Evolutionary conservation across 2,797 vertebrate genomes (phyloP).

Genomic region (Novumbra hubbsi): DNA sequence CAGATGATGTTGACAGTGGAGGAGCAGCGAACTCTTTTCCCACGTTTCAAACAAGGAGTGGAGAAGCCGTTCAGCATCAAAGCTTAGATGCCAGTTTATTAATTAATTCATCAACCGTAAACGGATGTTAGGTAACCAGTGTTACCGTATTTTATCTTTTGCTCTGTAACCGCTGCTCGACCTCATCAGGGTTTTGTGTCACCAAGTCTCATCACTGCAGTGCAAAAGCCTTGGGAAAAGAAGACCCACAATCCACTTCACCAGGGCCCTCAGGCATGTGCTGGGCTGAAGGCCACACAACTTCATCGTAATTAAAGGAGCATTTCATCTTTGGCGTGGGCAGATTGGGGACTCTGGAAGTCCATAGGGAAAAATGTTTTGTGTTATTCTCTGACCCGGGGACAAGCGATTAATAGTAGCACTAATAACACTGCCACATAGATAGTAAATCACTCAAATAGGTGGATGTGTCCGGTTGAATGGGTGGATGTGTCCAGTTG

Average conservation of each 20-base stretch:
- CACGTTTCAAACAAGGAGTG: no score
- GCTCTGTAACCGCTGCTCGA: no score
- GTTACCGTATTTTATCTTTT: no score
- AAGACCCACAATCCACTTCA: constrained; percentile 15
- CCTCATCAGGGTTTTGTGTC: not conserved
- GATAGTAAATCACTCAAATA: not conserved
- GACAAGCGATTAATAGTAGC: constrained; percentile 6
- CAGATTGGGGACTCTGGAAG: constrained; percentile 41
- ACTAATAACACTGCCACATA: not conserved
- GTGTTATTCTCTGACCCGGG: not conserved
- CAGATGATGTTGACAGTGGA: not conserved
- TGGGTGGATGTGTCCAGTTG: not conserved
- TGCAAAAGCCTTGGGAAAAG: constrained; percentile 50
- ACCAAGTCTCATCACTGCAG: constrained; percentile 29
- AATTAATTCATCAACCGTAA: no score
- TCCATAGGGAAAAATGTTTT: constrained; percentile 29
- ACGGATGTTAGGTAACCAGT: no score
- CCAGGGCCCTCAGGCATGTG: not conserved
- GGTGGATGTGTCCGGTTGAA: not conserved
- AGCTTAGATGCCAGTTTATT: no score
- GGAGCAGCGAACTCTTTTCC: no score
- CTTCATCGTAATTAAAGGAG: constrained; percentile 56
- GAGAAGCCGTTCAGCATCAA: no score
- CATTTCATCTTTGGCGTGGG: constrained; percentile 51
- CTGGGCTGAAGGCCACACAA: constrained; percentile 36